Base-by-base conservation (phyloP, 2,888 invertebrate genomes). In the Dasypogon diadema region DNA sequence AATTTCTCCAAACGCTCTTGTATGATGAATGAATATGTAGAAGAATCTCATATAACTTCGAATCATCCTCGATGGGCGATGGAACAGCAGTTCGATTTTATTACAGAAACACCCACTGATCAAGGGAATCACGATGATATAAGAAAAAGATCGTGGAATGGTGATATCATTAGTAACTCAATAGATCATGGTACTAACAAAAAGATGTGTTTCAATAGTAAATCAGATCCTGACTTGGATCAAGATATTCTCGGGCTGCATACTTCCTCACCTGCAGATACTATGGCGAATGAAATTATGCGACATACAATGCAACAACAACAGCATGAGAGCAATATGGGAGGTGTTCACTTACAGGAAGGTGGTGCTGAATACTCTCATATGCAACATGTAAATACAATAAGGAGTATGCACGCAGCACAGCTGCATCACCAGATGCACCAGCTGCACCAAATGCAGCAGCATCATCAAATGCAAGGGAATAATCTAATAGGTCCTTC, bases 381-480 rank as follows among this genome's bases (percentile, higher is more conserved):
- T 58, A 58, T 77, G 37, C 42, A 68, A 12, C 76, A 74, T 14
- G 73, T 78, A 30, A 75, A 75, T n/a, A 55, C 74, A n/a, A 18
- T 78, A 46, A 75, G 76, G 75, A 75, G 73, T 22, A 78, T 78
- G 78, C 76, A 75, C 16, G 12, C 76, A 6, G 42, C 60, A 0
- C 65, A 54, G 24, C 37, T 51, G 3, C 74, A 56, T 34, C 75
- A 70, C 18, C 54, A 48, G 14, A 72, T 60, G 12, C 77, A 76
- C 30, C 74, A 74, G 10, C 73, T 77, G 14, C 76, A 77, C 18
- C 75, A 72, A 26, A 79, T 79, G 54, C 80, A 80, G 16, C 82
- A 82, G 63, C 82, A 83, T 14, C 84, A 84, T 77, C 83, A 83
- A 74, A 83, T 84, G 54, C 82, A 84, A 84, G 12, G 85, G 83